phyloP scores from a whole-genome alignment of 2,797 vertebrate species.

The Champsocephalus esox region DNA sequence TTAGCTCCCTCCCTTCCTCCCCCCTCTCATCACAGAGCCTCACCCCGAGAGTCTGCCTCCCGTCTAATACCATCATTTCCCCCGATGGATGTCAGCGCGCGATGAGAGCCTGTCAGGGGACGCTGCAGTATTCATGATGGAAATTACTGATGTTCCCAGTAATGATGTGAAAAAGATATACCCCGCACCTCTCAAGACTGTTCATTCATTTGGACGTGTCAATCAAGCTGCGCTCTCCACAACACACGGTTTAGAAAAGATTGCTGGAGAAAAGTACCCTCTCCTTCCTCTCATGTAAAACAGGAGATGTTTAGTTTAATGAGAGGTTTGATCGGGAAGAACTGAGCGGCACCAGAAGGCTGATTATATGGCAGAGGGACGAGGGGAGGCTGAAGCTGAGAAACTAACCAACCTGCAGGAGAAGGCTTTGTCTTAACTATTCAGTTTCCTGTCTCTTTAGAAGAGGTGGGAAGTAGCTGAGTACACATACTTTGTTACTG shows the following conservation, averaged over 20 bases:
- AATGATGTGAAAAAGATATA: constrained; percentile 77
- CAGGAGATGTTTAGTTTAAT: constrained; percentile 43
- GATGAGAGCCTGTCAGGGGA: constrained; percentile 74
- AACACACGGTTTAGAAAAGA: constrained; percentile 31
- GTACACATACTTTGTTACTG: too few species aligned
- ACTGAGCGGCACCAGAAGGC: constrained; percentile 12
- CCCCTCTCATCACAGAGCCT: constrained; percentile 64
- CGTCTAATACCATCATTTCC: constrained; percentile 78
- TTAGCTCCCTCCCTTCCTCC: constrained; percentile 64
- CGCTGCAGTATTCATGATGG: constrained; percentile 70
- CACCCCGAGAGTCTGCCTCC: constrained; percentile 67
- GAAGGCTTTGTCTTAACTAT: background rate
- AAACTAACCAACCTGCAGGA: background rate
- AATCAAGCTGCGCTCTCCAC: constrained; percentile 60
- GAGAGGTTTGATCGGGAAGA: constrained; percentile 48
- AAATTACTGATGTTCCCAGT: constrained; percentile 78
- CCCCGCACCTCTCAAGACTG: constrained; percentile 49
- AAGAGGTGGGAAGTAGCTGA: too few species aligned
- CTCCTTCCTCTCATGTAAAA: constrained; percentile 36
- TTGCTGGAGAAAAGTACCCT: constrained; percentile 28
- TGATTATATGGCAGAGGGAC: background rate
- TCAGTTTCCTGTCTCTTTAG: background rate
- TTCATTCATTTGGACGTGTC: constrained; percentile 68
- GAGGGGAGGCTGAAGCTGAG: background rate
- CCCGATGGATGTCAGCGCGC: constrained; percentile 68